Base-by-base conservation (phyloP, 2,888 invertebrate species). In the Metopia argyrocephala region DNA sequence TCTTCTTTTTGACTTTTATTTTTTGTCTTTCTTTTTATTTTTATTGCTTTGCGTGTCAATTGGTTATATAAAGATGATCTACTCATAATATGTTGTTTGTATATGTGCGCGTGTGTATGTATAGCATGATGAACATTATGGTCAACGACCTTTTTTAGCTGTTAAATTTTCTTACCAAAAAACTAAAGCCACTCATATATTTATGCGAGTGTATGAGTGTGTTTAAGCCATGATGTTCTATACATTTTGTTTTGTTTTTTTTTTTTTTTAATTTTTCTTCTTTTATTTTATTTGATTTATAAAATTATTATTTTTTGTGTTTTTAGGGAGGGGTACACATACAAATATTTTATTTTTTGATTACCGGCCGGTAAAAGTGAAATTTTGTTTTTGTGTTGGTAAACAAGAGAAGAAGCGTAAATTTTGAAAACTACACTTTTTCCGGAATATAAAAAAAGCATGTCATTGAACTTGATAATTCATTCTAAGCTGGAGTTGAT, bases 291-390 rank as follows among this genome's bases (percentile, higher is more conserved):
- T 38, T 38, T 5, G 38, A 15, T 15, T n/a, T n/a, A n/a, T n/a
- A n/a, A n/a, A n/a, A n/a, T n/a, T n/a, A n/a, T n/a, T n/a, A n/a
- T n/a, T n/a, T n/a, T n/a, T n/a, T n/a, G n/a, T n/a, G n/a, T n/a
- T n/a, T n/a, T n/a, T n/a, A n/a, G n/a, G n/a, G n/a, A n/a, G n/a
- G n/a, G n/a, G n/a, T n/a, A n/a, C n/a, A n/a, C n/a, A n/a, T n/a
- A n/a, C n/a, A n/a, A n/a, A n/a, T n/a, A n/a, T n/a, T n/a, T n/a
- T n/a, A n/a, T n/a, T n/a, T n/a, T n/a, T 75, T 73, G 56, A 38
- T 20, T 28, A 59, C 81, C 78, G 78, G 78, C 78, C 78, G 78
- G 81, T 81, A 81, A 81, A 81, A 81, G 81, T 81, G 78, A 81
- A 81, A 81, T 56, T 78, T 78, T 75, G 59, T 70, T 54, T 69